Evolutionary conservation across 2,113 vertebrate genomes (phyloP), one percentile per base, ranked within the genome.

Genomic region (Indri indri): DNA sequence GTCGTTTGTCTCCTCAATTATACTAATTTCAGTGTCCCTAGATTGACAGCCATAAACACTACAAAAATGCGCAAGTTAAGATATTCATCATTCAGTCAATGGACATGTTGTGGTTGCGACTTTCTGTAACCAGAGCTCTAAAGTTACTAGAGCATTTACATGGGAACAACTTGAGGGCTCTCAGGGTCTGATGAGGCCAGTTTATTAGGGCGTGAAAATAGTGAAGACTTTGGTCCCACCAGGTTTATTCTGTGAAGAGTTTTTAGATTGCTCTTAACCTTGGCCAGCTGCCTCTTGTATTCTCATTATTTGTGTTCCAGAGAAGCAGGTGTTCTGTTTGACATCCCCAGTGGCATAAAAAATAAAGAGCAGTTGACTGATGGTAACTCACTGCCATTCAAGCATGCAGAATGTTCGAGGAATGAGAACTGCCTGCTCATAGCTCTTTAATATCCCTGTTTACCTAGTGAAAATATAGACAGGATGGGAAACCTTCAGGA

Each of bases 1-100:
- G 14, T n/a, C 42, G 3, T 77, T 92, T 91, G 50, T 7, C n/a
- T 85, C 45, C 54, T 89, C 20, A 86, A 47, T 61, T 94, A 65
- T 37, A 91, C 66, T 94, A 92, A 74, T 14, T 85, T 65, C n/a
- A 65, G 9, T 97, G 54, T 95, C n/a, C 22, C 52, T 34, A 71
- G 25, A 82, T 40, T 63, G 61, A 61, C 61, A 88, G n/a, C 10
- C 12, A 63, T 45, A 63, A 59, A 71, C 12, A 73, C 82, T 63
- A 23, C 79, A 81, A 80, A 52, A 47, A 77, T 50, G 13, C 11
- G 54, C 12, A 59, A 74, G 63, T 91, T 83, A 93, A 86, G 37
- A 34, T 80, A 20, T 54, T 95, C 54, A 79, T 91, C 52, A 82
- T 90, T 73, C 52, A 47, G 13, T 86, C 63, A 81, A 0, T 57